Conservation (phyloP, 2,113 vertebrate species). For the Picathartes gymnocephalus region DNA sequence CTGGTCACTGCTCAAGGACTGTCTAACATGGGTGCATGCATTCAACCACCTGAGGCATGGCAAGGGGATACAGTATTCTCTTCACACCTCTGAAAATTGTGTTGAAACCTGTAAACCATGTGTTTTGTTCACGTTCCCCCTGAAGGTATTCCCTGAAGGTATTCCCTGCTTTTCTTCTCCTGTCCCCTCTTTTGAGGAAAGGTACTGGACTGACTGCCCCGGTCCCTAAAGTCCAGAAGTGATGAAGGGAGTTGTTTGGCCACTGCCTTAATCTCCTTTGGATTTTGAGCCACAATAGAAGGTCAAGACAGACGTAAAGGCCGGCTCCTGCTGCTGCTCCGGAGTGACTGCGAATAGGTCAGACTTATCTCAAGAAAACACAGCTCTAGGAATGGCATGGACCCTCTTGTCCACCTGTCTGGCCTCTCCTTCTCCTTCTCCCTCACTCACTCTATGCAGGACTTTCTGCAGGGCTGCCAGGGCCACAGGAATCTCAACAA, state of each 20-base stretch:
- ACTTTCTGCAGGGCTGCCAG: background rate
- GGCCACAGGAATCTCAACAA: background rate
- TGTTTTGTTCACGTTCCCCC: background rate
- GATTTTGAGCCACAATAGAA: slow-evolving; percentile 57
- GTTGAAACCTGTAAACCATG: background rate
- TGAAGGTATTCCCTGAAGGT: background rate
- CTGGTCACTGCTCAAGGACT: fast-evolving
- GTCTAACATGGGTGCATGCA: background rate
- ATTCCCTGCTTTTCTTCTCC: background rate
- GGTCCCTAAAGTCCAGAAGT: background rate
- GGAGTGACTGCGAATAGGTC: slow-evolving; percentile 18
- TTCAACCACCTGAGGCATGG: fast-evolving
- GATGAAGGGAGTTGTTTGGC: background rate
- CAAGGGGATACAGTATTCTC: background rate
- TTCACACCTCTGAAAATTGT: background rate
- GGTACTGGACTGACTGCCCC: background rate
- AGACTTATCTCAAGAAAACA: slow-evolving; percentile 68
- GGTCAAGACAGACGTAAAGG: slow-evolving; percentile 62
- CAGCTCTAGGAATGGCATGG: background rate
- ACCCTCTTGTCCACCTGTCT: background rate
- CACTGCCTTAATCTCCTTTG: slow-evolving; percentile 3
- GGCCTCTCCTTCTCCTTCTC: background rate
- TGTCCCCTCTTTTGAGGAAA: background rate
- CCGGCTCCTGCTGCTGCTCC: background rate
- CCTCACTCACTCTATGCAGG: fast-evolving